Base-by-base conservation (phyloP, 2,888 invertebrate species). In the Polyommatus icarus region DNA sequence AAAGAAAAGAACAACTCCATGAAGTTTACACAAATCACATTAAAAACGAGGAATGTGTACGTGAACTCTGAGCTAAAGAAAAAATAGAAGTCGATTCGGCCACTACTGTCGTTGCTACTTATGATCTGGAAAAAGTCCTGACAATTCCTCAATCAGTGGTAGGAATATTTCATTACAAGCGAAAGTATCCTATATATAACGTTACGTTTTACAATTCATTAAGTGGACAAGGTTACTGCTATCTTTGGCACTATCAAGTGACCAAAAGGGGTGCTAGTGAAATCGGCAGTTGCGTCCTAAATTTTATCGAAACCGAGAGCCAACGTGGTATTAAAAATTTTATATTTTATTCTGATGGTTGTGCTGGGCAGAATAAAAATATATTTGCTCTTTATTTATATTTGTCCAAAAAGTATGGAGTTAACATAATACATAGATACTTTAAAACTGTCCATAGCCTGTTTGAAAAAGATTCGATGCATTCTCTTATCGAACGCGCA, bases 391-490 rank as follows among this genome's bases (percentile, higher is more conserved):
- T 78, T 18, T 71, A 78, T 20, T n/a, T 54, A 20, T 78, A 76
- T 76, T 20, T 46, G 18, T 20, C 32, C 15, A 76, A 50, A 36
- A 71, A 24, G 3, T 18, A 50, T 54, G 20, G 32, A 12, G 36
- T 79, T 8, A n/a, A 71, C 7, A 78, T 79, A 5, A 78, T 71
- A 20, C 77, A 80, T 71, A 57, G 80, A 46, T 80, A 77, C 71
- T 80, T 80, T 29, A 79, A 80, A 71, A 77, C 59, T 59, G 80
- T 79, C 40, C 80, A 81, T 67, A 79, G 78, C 46, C 81, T 80
- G 61, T 76, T 72, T 36, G 80, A 81, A 76, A 79, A 79, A 32
- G 79, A 81, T 76, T 78, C 78, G 15, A 80, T 81, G 80, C 80
- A 80, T 76, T 50, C 78, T 12, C 24, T 24, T 50, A 78, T 80